These are phyloP conservation scores for Nettapus auritus DNA, from an alignment of 2,113 vertebrate genomes.

Conservation along the genomic window DNA sequence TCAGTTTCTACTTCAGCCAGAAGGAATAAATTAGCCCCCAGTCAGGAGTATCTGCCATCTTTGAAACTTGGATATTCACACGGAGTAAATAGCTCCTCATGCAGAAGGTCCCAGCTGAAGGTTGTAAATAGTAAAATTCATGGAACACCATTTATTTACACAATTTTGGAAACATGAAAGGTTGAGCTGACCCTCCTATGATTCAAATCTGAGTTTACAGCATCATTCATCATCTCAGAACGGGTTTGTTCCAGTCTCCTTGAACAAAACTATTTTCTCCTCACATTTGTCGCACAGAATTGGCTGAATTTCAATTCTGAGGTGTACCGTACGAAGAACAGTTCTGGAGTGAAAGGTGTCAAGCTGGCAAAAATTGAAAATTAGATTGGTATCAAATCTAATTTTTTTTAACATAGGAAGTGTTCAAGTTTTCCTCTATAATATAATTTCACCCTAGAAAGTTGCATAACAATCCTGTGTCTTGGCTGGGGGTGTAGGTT, in stretches of 20 bases:
- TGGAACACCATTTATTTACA: constrained; percentile 51
- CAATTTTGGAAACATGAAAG: constrained; percentile 43
- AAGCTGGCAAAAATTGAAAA: constrained; percentile 63
- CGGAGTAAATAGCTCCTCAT: neutral
- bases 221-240: constrained; percentile 60
- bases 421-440: constrained; percentile 9
- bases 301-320: constrained; percentile 68
- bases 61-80: neutral
- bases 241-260: constrained; percentile 63
- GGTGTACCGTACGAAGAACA: neutral
- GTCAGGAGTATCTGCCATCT: neutral
- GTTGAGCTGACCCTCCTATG: constrained; percentile 67
- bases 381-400: constrained; percentile 61
- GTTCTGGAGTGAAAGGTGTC: constrained; percentile 57
- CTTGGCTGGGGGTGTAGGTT: neutral
- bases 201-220: constrained; percentile 67
- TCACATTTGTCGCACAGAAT: constrained; percentile 48
- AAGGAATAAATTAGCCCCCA: constrained; percentile 9
- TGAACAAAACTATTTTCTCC: constrained; percentile 65
- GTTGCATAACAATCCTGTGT: neutral
- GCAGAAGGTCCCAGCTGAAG: constrained; percentile 23
- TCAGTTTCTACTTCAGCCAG: neutral
- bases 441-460: constrained; percentile 36
- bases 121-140: constrained; percentile 6
- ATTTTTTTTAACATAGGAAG: constrained; percentile 1